Base-by-base conservation (phyloP, 2,888 invertebrate species). In the Tipula lateralis region DNA sequence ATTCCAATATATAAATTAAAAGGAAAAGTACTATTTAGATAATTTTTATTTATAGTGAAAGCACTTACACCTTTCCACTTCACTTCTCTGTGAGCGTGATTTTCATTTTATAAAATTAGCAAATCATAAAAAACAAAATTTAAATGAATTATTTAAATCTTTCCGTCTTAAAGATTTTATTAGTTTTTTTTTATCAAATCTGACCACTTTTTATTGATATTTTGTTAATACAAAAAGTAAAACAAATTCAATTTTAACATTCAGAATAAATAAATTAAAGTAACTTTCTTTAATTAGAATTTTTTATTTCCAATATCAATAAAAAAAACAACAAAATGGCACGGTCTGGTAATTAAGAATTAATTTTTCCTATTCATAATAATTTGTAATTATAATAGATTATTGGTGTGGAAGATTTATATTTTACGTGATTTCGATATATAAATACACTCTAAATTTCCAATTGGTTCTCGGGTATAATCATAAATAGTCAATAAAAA, bases 281-380 rank as follows among this genome's bases (percentile, higher is more conserved):
- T 24, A 66, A 66, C 24, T 66, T 66, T 66, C 66, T 66, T 66
- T 66, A 66, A 66, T 66, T 66, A 66, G 66, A 66, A 66, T 9
- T 66, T 66, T 24, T 24, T 9, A 24, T 24, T 6, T 66, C 24
- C 66, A 66, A 44, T n/a, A 66, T 66, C 66, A 66, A 66, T 66
- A 66, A 24, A 7, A 24, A 24, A 66, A 24, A 66, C n/a, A 50
- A 50, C 1, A 50, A 50, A 66, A 66, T 66, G 7, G 66, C 66
- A 66, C 66, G 66, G 66, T 66, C 66, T 66, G 66, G 66, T 66
- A 66, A 66, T 66, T 24, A 66, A 66, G 66, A 66, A 24, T 66
- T 24, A 24, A 24, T 66, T 66, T 66, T 66, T 66, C 24, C 12
- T 24, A 66, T 66, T 3, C 24, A 12, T 66, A 66, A 24, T 24